Percentiles rank a stretch among this genome's conserved stretches.
phyloP scores from a whole-genome alignment of 2,113 vertebrate species.

The Platysternon megacephalum region DNA sequence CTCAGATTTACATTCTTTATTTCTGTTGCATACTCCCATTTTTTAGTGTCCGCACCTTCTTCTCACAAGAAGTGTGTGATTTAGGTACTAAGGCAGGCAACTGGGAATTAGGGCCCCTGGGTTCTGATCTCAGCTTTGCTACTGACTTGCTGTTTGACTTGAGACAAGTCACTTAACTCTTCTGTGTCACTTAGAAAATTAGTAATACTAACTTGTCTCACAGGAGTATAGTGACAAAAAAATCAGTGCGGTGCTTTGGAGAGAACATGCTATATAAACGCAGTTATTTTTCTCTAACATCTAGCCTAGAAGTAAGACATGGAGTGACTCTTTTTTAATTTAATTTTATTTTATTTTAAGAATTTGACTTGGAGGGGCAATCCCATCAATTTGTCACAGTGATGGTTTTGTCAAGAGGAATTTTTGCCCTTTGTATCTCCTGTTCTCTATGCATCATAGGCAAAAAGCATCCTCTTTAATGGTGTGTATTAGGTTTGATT shows the following conservation, averaged over 20 bases:
- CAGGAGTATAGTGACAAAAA: neutral
- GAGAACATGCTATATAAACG: neutral
- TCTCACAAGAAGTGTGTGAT: neutral
- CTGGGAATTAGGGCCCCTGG: neutral
- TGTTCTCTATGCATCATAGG: neutral
- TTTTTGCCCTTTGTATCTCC: neutral
- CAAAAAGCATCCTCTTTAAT: neutral
- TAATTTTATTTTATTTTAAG: too few relatives aligned
- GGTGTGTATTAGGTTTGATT: neutral
- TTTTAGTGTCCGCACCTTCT: neutral
- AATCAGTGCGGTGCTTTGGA: neutral
- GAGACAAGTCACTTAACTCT: too few relatives aligned
- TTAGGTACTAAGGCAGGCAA: neutral
- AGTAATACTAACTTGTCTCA: neutral
- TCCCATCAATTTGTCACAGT: neutral
- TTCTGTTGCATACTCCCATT: neutral
- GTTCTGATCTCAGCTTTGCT: neutral
- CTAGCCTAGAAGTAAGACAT: neutral
- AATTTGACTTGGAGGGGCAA: neutral
- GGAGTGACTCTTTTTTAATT: too few relatives aligned
- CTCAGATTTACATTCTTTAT: neutral
- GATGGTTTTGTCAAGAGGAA: neutral
- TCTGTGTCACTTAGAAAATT: neutral
- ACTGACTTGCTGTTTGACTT: neutral
- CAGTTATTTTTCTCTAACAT: neutral